Percentiles rank a stretch among this genome's conserved stretches.
Evolutionary conservation across 2,888 invertebrate species (phyloP).

Genomic region (Tetramorium bicarinatum): DNA sequence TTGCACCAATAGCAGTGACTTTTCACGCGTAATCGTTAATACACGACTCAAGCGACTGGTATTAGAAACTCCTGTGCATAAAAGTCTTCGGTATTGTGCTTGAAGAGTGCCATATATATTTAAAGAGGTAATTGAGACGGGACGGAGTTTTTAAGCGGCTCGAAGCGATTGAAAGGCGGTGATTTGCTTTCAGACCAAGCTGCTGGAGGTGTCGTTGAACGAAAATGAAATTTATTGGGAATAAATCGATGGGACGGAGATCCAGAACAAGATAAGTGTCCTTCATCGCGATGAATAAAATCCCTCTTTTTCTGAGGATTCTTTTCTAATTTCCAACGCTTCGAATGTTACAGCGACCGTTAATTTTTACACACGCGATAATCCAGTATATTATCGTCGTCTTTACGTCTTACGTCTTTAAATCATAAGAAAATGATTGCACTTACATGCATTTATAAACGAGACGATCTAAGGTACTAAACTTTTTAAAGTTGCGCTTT

Average conservation of each 20-base stretch:
- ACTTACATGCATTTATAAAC: not conserved
- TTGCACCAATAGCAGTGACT: conserved; percentile 33
- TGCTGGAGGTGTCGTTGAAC: conserved; percentile 28
- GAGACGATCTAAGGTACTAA: not conserved
- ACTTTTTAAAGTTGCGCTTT: not conserved
- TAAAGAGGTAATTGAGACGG: not conserved
- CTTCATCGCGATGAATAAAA: not conserved
- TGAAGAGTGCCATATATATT: conserved; percentile 28
- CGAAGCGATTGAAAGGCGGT: conserved; percentile 46
- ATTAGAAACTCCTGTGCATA: conserved; percentile 26
- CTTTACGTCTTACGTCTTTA: too few relatives aligned
- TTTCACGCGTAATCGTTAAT: not conserved
- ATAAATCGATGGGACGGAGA: conserved; percentile 18
- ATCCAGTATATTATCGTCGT: not conserved
- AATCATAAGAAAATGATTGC: not conserved
- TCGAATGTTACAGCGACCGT: too few relatives aligned
- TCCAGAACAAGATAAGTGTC: not conserved
- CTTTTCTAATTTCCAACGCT: not conserved
- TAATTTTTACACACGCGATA: not conserved
- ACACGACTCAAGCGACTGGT: conserved; percentile 5
- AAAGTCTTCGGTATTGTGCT: conserved; percentile 22
- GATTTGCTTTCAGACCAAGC: conserved; percentile 29
- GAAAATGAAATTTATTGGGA: conserved; percentile 18
- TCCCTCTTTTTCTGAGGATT: not conserved
- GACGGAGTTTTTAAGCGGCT: conserved; percentile 31